Evolutionary conservation across 2,113 vertebrate species (phyloP).

Genomic region (Nannospalax galili): DNA sequence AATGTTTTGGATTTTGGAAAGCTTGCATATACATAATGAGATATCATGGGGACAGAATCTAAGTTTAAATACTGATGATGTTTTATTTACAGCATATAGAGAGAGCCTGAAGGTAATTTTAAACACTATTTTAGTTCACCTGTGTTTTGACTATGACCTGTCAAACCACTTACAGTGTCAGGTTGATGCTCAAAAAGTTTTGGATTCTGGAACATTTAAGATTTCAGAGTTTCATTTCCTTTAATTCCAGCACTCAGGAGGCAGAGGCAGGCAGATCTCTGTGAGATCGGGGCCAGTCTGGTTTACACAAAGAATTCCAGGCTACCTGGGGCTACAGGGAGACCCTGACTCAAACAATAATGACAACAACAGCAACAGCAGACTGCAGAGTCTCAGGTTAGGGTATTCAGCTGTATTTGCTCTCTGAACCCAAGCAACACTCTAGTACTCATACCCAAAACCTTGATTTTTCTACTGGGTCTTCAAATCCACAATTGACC

Average conservation of each 20-base stretch:
- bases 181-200: neutral
- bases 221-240: neutral
- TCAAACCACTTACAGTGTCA: neutral
- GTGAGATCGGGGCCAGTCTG: too few relatives aligned
- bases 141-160: neutral
- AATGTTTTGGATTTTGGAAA: constrained; percentile 13
- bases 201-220: neutral
- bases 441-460: neutral
- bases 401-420: neutral
- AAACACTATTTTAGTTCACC: neutral
- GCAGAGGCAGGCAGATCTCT: too few relatives aligned
- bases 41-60: neutral
- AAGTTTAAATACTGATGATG: neutral
- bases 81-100: neutral
- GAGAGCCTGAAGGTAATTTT: neutral
- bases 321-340: too few relatives aligned
- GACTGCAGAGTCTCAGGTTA: neutral
- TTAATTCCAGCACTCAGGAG: too few relatives aligned
- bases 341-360: too few relatives aligned
- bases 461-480: neutral
- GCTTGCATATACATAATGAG: neutral
- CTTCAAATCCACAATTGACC: neutral
- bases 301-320: too few relatives aligned
- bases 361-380: neutral
- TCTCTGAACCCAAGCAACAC: neutral